Evolutionary conservation across 2,113 vertebrate genomes (phyloP), one percentile per base, ranked within the genome.

Genomic region (Rhombomys opimus): DNA sequence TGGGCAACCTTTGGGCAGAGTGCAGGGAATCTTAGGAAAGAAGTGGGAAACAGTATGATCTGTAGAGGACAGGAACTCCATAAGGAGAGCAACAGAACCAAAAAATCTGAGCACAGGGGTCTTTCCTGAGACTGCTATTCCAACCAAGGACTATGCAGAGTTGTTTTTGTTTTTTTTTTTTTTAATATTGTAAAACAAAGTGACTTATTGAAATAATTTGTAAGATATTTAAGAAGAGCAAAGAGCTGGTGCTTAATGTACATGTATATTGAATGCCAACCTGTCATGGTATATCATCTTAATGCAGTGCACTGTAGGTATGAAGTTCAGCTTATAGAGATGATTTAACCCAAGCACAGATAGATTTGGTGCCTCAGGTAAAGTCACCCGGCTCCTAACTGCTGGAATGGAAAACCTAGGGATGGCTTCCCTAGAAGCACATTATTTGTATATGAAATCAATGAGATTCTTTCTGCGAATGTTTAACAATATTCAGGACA

Each of bases 201-300:
- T 72, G 25, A 91, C 10, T 73, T 84, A 88, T 63, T n/a, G 76
- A 65, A 22, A 59, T 7, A 89, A 88, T 88, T 17, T 32, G 32
- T 68, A 50, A 91, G 20, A 72, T 68, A 80, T 11, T 93, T 87
- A 73, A 89, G 27, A 82, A 87, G 75, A 95, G 18, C 63, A 95
- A 59, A 93, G 94, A 81, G 32, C 23, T 50, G 15, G 1, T 50
- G 23, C 70, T 27, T 70, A 90, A 75, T 76, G 76, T 25, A 32
- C 30, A 27, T 73, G 20, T 25, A 38, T 68, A 13, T 38, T 93
- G 84, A 86, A 61, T 72, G 63, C 17, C 13, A 3, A 14, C 1
- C 23, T 50, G 67, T 25, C 13, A n/a, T 67, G 25, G 25, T 18
- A 2, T 59, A 11, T 82, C 75, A 89, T 81, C 92, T 77, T 91